Conservation (phyloP, 2,888 invertebrate species). For the Caenorhabditis sp. region DNA sequence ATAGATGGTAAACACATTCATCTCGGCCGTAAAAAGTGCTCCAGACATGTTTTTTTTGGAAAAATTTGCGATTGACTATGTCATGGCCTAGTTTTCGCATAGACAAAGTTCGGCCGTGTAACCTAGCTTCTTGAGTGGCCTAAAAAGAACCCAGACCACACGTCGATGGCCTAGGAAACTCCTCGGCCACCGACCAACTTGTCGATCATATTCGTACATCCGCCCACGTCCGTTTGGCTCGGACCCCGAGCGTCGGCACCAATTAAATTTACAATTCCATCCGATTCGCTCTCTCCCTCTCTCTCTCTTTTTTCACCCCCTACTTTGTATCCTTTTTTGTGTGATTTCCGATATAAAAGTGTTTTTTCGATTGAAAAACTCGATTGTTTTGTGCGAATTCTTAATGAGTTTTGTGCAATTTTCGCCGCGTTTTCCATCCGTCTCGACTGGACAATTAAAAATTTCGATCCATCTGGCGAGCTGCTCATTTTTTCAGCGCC, state of each 20-base stretch:
- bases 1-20: neutral
- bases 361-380: constrained; percentile 6
- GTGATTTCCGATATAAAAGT: neutral
- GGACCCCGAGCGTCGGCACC: too few relatives aligned
- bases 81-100: too few relatives aligned
- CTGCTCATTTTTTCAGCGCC: neutral
- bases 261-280: constrained; percentile 42
- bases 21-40: constrained; percentile 1
- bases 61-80: neutral
- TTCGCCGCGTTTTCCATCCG: neutral
- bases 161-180: too few relatives aligned
- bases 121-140: too few relatives aligned
- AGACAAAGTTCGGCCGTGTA: neutral
- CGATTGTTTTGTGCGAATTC: neutral
- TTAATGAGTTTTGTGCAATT: neutral
- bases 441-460: neutral
- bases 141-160: too few relatives aligned
- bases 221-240: too few relatives aligned
- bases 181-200: too few relatives aligned
- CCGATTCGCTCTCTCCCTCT: constrained; percentile 4
- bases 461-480: too few relatives aligned
- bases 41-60: neutral
- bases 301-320: neutral
- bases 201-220: too few relatives aligned
- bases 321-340: neutral